phyloP scores from a whole-genome alignment of 2,888 invertebrate genomes.

The Therioaphis trifolii region DNA sequence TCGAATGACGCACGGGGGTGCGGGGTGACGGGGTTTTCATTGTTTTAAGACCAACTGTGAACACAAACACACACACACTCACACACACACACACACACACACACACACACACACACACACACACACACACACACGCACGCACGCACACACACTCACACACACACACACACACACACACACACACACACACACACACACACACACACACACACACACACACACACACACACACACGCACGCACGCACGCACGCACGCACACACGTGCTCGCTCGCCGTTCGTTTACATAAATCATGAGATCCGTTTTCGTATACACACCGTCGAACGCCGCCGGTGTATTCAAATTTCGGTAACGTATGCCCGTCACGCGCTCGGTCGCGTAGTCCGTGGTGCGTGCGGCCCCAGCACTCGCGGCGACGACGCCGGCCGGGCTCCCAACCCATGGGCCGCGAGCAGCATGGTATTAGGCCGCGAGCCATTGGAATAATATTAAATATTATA shows the following conservation, averaged over 20 bases:
- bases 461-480: too few relatives aligned
- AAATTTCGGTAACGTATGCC: conserved; percentile 61
- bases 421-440: too few relatives aligned
- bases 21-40: conserved; percentile 11
- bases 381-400: not conserved
- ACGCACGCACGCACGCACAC: not conserved
- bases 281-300: conserved; percentile 60
- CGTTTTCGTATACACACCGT: conserved; percentile 20
- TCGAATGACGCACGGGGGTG: not conserved
- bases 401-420: not conserved
- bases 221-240: not conserved
- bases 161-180: too few relatives aligned
- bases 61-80: not conserved
- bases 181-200: too few relatives aligned
- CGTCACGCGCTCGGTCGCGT: conserved; percentile 60
- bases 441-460: too few relatives aligned
- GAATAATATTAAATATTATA: too few relatives aligned
- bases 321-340: conserved; percentile 30
- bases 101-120: too few relatives aligned
- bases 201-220: too few relatives aligned
- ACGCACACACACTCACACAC: too few relatives aligned
- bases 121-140: too few relatives aligned
- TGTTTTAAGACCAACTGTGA: conserved; percentile 47
- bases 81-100: too few relatives aligned
- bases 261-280: not conserved